A percentile compares a stretch with the other conserved stretches of the same genome.
These are phyloP conservation scores for Buceros bicornis DNA, from an alignment of 2,797 vertebrate genomes.

Conservation along the genomic window DNA sequence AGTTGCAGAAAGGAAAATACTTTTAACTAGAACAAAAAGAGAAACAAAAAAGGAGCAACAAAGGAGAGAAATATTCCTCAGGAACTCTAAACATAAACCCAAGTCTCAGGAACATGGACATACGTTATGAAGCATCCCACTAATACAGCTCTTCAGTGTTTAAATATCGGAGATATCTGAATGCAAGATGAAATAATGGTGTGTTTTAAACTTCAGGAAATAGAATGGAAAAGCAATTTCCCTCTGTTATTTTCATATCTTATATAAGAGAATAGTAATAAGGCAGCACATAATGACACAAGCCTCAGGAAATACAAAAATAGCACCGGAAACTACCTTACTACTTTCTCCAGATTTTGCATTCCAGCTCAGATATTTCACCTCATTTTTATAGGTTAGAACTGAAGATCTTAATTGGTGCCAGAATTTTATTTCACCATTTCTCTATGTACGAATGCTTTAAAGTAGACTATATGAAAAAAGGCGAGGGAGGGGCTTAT, in stretches of 20 bases:
- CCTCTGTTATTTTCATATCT: constrained; percentile 54
- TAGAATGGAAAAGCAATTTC: constrained; percentile 66
- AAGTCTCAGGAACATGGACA: neutral
- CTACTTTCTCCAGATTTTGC: constrained; percentile 42
- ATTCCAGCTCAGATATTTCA: constrained; percentile 67
- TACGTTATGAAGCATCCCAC: neutral
- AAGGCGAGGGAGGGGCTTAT: neutral
- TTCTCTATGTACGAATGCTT: neutral
- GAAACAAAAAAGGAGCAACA: neutral
- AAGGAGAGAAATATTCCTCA: neutral
- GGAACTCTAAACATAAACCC: neutral
- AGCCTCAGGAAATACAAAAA: constrained; percentile 58
- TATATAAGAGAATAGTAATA: constrained; percentile 52
- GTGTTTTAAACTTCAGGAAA: constrained; percentile 55
- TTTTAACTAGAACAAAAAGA: neutral
- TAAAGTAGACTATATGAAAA: neutral
- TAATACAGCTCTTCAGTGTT: neutral
- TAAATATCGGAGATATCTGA: constrained; percentile 57
- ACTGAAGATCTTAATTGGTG: constrained; percentile 2
- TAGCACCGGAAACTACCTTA: constrained; percentile 40
- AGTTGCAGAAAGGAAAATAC: neutral
- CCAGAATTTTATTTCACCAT: neutral
- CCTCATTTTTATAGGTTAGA: constrained; percentile 28
- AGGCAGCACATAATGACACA: constrained; percentile 16
- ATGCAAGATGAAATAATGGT: constrained; percentile 65